Base-by-base conservation (phyloP, 2,797 vertebrate species). In the Garrulus glandarius region DNA sequence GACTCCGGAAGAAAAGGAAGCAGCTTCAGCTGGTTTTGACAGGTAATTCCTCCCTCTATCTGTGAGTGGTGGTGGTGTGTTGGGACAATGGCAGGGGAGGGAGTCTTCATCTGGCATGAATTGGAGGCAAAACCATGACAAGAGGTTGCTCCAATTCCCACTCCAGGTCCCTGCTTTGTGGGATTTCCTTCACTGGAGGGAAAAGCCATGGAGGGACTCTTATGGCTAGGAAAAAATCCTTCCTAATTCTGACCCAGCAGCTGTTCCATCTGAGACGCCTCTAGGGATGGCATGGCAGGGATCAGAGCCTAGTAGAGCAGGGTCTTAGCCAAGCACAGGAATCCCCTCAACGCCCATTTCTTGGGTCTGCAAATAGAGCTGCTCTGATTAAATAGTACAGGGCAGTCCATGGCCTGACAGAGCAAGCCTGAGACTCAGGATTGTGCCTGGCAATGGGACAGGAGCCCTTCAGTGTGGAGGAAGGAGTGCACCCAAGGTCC, bases 181-280 rank as follows among this genome's bases (percentile, higher is more conserved):
- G 36, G 32, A 32, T 86, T 94, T 94, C 44, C 70, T 88, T 95
- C 57, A 87, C 34, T 1, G 1, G 24, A 82, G 55, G 22, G 12
- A 94, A 81, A 84, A 93, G 69, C 32, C 26, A 11, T 37, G 21
- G 84, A 59, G 55, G 21, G 36, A 84, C 78, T 89, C 81, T 86
- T 84, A 87, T 29, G 71, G 75, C 71, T 92, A 92, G 95, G 92
- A 95, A 96, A 96, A 93, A 87, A 85, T 89, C 55, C 71, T 95
- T 95, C 94, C 93, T 96, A 92, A 96, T 96, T 96, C 84, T 92
- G 89, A 94, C 75, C 79, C 43, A 89, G 90, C 94, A 96, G 92
- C 90, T 97, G 94, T 95, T 97, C 59, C 83, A 93, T 91, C 70
- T 5, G 79, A 96, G 86, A 96, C 9, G 83, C 89, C 84, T 96